Base-by-base conservation (phyloP, 92 coral and sea anemone species). In the Pocillopora grandis region DNA sequence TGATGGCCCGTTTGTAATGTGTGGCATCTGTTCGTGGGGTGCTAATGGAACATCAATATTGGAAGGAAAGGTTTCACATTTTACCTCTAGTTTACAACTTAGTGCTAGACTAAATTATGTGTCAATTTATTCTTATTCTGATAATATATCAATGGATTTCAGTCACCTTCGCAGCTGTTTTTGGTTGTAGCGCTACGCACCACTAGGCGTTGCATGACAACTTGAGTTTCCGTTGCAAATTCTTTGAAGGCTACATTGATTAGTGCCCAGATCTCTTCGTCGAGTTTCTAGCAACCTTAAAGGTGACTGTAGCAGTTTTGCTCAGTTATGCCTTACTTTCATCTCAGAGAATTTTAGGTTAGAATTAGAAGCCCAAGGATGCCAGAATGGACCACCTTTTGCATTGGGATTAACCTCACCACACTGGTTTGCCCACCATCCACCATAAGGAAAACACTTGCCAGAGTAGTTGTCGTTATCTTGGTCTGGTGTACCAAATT, bases 351-450 rank as follows among this genome's bases (percentile, higher is more conserved):
- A 63, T 10, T 52, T 31, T 15, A 61, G 67, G 19, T 67, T 20
- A 37, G 37, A 23, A 10, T 66, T 3, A 1, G 12, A 5, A 15
- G 55, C 3, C 87, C 87, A 76, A 10, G 81, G 71, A 13, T 57
- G 33, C 87, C 87, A 65, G 0, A 7, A 8, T 48, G 58, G 76
- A 23, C 59, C 14, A 27, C 12, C 1, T 3, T 0, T 17, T 3
- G 23, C 12, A 58, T 21, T 20, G 12, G 37, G 79, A n/a, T 31
- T 71, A 27, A 14, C 88, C 79, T 2, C 62, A 77, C 56, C 79
- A 82, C 86, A 82, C 8, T 42, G 19, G n/a, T 85, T 85, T 14
- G 12, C 11, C 88, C 88, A 85, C 88, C 88, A 77, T 12, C 84
- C 89, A 9, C 19, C 21, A 14, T 0, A 9, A 1, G 7, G 0